Evolutionary conservation across 1,140 invertebrate genomes (phyloP).

Genomic region (Periplaneta americana): DNA sequence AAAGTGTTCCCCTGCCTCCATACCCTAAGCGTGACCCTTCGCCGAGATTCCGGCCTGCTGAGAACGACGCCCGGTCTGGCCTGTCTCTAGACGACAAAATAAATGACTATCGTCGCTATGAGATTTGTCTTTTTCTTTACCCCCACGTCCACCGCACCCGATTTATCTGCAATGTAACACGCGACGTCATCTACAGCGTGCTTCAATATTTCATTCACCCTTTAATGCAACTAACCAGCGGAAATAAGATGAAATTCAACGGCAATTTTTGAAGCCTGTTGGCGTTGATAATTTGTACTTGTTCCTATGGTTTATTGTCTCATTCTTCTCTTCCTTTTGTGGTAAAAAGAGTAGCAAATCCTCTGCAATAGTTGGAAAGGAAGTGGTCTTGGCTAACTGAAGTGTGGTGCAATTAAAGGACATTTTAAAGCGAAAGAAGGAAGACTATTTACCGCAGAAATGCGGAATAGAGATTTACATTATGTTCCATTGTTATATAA

Average conservation of each 20-base stretch:
- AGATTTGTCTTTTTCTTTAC: neutral
- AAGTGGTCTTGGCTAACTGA: neutral
- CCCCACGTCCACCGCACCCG: neutral
- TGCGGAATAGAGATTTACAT: no score
- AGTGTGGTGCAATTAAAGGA: no score
- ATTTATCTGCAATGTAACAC: neutral
- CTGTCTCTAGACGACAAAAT: neutral
- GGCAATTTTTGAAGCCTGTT: neutral
- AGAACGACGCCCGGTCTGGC: neutral
- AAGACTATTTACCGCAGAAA: no score
- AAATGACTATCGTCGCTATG: neutral
- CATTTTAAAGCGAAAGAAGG: no score
- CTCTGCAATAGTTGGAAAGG: neutral
- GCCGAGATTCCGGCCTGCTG: neutral
- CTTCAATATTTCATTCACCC: neutral
- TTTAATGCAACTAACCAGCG: neutral
- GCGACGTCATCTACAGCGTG: neutral
- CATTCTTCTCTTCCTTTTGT: neutral
- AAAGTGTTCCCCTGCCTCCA: neutral
- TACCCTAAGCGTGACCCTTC: slow-evolving; percentile 4
- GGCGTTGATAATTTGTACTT: neutral
- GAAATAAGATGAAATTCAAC: neutral
- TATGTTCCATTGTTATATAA: no score
- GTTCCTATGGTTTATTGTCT: neutral
- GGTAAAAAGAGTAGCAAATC: neutral